Conservation (phyloP, 2,113 vertebrate genomes). For the Himantopus leucocephalus region DNA sequence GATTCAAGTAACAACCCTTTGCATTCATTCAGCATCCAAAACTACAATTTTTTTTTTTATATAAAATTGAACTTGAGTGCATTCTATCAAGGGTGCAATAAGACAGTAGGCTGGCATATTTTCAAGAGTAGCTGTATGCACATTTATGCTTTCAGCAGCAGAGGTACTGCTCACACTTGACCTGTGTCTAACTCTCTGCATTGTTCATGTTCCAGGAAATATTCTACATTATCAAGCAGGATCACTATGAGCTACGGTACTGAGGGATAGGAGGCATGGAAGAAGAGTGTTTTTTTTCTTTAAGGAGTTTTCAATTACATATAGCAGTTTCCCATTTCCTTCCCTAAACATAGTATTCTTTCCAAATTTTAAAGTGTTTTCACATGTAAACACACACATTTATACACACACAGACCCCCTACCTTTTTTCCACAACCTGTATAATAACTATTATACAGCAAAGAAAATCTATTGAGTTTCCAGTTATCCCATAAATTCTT, state of each 20-base stretch:
- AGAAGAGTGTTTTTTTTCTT: background rate
- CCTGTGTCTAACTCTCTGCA: background rate
- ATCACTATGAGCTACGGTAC: background rate
- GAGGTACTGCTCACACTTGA: background rate
- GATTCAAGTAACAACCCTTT: background rate
- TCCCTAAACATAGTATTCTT: background rate
- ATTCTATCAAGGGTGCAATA: background rate
- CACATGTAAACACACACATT: background rate
- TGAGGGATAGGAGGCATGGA: rapidly evolving
- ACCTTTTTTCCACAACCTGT: background rate
- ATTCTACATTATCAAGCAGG: background rate
- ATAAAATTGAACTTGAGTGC: background rate
- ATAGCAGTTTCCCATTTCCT: background rate
- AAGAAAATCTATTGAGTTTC: background rate
- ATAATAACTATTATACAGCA: rapidly evolving
- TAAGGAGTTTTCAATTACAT: background rate
- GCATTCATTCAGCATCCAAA: background rate
- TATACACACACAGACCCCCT: rapidly evolving
- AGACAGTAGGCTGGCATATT: rapidly evolving
- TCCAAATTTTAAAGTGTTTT: background rate
- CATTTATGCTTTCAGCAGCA: background rate
- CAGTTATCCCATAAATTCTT: background rate
- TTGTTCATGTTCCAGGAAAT: background rate
- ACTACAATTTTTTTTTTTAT: too few species aligned
- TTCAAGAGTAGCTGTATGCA: rapidly evolving